Evolutionary conservation across 2,113 vertebrate genomes (phyloP), one percentile per base, ranked within the genome.

Genomic region (Megalops atlanticus): DNA sequence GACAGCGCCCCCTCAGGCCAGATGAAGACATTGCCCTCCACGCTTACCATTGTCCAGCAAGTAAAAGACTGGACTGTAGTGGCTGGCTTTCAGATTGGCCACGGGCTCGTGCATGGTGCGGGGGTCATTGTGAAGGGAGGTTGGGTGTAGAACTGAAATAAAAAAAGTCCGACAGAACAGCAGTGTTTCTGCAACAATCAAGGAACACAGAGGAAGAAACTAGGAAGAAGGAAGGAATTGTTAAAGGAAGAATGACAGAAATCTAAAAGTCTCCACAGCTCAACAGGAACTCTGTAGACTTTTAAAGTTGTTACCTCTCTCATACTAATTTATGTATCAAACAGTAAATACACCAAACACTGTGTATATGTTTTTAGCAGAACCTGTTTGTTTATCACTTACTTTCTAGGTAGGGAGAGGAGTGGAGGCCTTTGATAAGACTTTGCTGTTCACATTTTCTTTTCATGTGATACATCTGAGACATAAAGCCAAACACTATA

Each of bases 1-100:
- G 7, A 16, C 43, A 27, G 5, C 75, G 16, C 24, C 75, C 74
- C 27, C 39, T 31, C 12, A 75, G 16, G n/a, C 31, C 68, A 72
- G 12, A 27, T n/a, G n/a, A 8, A 4, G 24, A 33, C 41, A 24
- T 52, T 12, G 15, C 1, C 33, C 35, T 18, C n/a, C 78, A 38
- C 14, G 69, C 79, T 94, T 95, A 95, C 94, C 94, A 91, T 94
- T 95, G 89, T 95, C 94, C 92, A 95, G 88, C 83, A 95, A 92
- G 91, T 94, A 93, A 94, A 94, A 95, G 84, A 95, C 94, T 83
- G 94, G 92, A 90, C 92, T 94, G 94, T 91, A 93, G 92, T 94
- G 93, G 87, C 91, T 93, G 90, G 93, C 88, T 86, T 93, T 93
- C 85, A 94, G 90, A 89, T 91, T 93, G 90, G 92, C 92, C 90